phyloP scores from a whole-genome alignment of 2,113 vertebrate genomes.

The Periophthalmus modestus region DNA sequence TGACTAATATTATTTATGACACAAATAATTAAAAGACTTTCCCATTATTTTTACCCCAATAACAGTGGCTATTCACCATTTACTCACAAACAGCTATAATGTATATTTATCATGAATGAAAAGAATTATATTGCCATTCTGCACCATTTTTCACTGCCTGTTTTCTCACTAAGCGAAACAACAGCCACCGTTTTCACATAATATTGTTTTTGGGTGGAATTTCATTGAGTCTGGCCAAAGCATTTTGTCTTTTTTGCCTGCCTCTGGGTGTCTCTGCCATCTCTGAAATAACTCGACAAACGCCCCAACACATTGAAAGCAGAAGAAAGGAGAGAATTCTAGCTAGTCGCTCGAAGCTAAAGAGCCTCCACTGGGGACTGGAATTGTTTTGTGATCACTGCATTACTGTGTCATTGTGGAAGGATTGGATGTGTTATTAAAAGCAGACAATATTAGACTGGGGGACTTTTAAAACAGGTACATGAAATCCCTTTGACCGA shows the following conservation, averaged over 20 bases:
- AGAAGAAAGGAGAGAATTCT: conserved; percentile 33
- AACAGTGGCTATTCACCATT: too few relatives aligned
- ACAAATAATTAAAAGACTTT: too few relatives aligned
- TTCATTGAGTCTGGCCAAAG: conserved; percentile 56
- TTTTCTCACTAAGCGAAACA: background rate
- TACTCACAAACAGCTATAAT: background rate
- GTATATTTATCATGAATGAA: background rate
- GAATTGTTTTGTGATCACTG: conserved; percentile 55
- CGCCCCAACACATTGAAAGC: conserved; percentile 43
- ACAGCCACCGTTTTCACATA: conserved; percentile 19
- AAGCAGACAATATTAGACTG: conserved; percentile 48
- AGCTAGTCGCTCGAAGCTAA: conserved; percentile 39
- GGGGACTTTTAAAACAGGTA: conserved; percentile 9
- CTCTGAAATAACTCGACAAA: conserved; percentile 44
- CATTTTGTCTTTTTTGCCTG: conserved; percentile 39
- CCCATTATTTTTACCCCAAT: too few relatives aligned
- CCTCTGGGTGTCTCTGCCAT: conserved; percentile 50
- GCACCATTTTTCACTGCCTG: background rate
- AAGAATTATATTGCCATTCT: background rate
- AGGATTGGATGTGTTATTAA: conserved; percentile 60
- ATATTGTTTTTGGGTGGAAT: conserved; percentile 35
- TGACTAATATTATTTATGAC: too few relatives aligned
- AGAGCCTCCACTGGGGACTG: conserved; percentile 44
- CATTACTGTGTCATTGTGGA: conserved; percentile 47
- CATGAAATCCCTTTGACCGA: conserved; percentile 17